Evolutionary conservation across 1,140 invertebrate species (phyloP), one percentile per base, ranked within the genome.

Genomic region (Heliconius eleuchia): DNA sequence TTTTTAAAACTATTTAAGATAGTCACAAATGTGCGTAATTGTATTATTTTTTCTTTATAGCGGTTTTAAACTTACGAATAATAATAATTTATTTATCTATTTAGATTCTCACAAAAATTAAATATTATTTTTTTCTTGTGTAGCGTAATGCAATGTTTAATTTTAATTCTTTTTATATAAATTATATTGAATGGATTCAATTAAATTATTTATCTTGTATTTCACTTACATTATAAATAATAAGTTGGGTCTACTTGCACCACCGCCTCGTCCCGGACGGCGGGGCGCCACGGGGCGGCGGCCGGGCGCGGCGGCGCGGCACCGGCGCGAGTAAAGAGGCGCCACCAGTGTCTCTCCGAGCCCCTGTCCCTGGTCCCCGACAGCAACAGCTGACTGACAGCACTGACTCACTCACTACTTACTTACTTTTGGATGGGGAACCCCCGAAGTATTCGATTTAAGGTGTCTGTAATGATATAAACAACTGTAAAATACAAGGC

Each of bases 281-380:
- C 79, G 71, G 79, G 79, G 78, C 78, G 78, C 78, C 78, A 37
- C 34, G 34, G 34, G 30, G 30, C 30, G 78, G 78, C 79, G 79
- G 79, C 19, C 79, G 79, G 79, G 71, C 79, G 79, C 79, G 79
- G 79, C 79, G 70, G 70, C 74, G 79, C 79, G 79, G 79, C 79
- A 73, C 79, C 79, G 77, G 16, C 77, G 73, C 73, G 77, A 66
- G 73, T 76, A 73, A 73, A 55, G 55, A 76, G 79, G 79, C 79
- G 79, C 79, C 79, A 74, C 72, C 27, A 37, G 34, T 72, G 76
- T 72, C 76, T 72, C 46, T 66, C 9, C 23, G n/a, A 13, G 7
- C 13, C 60, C 27, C 60, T 30, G 60, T 66, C 13, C 9, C 60
- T 6, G 23, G 55, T 46, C n/a, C n/a, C 19, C 55, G 19, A 60